A percentile compares a stretch with the other conserved stretches of the same genome.
phyloP scores from a whole-genome alignment of 2,888 invertebrate genomes.

The Syrista parreyssii region DNA sequence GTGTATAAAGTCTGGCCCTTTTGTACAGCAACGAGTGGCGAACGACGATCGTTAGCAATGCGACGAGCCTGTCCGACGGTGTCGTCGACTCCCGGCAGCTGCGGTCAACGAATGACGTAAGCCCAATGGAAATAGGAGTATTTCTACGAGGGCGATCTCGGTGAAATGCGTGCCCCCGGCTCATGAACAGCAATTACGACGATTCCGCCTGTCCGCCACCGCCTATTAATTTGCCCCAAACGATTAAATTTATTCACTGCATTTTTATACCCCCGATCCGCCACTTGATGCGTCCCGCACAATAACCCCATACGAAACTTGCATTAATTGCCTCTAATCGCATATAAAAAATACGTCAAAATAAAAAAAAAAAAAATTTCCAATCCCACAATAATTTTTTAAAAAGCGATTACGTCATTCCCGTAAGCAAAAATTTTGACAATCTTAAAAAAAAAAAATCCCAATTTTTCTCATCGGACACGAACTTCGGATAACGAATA shows the following conservation, averaged over 20 bases:
- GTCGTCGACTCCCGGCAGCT: neutral
- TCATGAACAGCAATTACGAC: constrained; percentile 1
- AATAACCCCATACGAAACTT: neutral
- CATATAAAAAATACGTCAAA: neutral
- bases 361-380: no score
- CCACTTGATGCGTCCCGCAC: neutral
- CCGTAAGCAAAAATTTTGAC: no score
- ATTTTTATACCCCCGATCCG: neutral
- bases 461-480: neutral
- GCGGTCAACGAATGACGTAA: neutral
- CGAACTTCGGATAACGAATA: no score
- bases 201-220: neutral
- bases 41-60: neutral
- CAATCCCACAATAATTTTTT: no score
- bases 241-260: neutral
- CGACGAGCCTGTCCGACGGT: neutral
- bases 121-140: neutral
- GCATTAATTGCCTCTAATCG: neutral
- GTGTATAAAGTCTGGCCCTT: neutral
- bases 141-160: neutral
- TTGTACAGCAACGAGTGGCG: neutral
- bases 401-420: no score
- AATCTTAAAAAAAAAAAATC: no score
- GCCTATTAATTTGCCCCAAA: constrained; percentile 1
- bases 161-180: constrained; percentile 1